A percentile compares a stretch with the other conserved stretches of the same genome.
These are phyloP conservation scores for Branchellion lobata DNA, from an alignment of 2,888 invertebrate genomes.

Conservation along the genomic window DNA sequence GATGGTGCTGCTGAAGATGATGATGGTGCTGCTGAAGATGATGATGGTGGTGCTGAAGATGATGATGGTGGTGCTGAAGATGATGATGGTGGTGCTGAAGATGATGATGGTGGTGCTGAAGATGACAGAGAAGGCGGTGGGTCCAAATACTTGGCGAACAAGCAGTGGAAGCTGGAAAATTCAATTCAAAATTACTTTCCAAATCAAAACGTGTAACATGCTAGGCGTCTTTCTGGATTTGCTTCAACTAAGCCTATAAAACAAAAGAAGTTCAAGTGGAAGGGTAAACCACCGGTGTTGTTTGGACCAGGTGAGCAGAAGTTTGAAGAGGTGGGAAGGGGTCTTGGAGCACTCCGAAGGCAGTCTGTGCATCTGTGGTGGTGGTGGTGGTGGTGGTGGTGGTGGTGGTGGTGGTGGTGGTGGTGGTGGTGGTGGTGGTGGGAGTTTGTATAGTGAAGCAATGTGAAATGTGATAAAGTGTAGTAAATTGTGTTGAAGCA, in stretches of 20 bases:
- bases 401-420: no score
- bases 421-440: no score
- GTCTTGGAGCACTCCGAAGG: conserved; percentile 78
- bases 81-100: conserved; percentile 66
- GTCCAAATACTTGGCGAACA: conserved; percentile 19
- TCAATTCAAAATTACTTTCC: background rate
- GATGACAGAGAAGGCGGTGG: background rate
- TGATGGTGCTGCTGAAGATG: conserved; percentile 64
- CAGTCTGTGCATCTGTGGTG: conserved; percentile 66
- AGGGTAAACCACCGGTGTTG: conserved; percentile 68
- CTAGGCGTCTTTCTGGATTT: no score
- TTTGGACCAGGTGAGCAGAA: conserved; percentile 78
- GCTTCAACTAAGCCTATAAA: no score
- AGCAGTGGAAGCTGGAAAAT: conserved; percentile 24
- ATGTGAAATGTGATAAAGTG: no score
- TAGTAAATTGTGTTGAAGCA: no score
- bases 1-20: conserved; percentile 68
- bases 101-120: conserved; percentile 64
- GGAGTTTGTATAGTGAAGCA: no score
- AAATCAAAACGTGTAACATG: no score
- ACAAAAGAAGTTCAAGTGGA: no score
- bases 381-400: no score
- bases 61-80: conserved; percentile 64
- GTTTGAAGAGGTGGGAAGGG: conserved; percentile 77
- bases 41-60: conserved; percentile 65